Evolutionary conservation across 2,797 vertebrate genomes (phyloP).

Genomic region (Paguma larvata): DNA sequence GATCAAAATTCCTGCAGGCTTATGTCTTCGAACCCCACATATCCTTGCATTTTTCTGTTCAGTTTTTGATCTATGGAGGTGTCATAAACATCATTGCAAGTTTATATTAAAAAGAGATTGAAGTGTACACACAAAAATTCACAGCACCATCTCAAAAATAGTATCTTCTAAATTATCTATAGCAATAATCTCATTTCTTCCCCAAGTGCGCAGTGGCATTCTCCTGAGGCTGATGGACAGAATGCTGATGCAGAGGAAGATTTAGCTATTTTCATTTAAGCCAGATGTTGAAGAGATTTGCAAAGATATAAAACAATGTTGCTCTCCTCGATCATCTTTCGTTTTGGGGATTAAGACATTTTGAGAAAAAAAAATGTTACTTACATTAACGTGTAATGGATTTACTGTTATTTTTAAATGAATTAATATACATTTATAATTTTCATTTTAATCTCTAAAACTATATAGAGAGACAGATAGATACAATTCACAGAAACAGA

Average conservation of each 20-base stretch:
- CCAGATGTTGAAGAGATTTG: background rate
- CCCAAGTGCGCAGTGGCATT: background rate
- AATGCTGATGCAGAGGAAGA: background rate
- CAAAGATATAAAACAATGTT: background rate
- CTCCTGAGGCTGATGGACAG: background rate
- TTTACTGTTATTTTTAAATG: slow-evolving; percentile 3
- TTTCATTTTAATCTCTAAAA: background rate
- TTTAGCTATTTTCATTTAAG: background rate
- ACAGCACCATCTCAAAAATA: background rate
- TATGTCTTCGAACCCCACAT: background rate
- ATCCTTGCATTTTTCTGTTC: background rate
- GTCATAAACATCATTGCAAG: background rate
- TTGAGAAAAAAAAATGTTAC: background rate
- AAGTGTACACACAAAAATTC: background rate
- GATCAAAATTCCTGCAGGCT: background rate
- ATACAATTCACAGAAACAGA: background rate
- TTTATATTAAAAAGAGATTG: background rate
- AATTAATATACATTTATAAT: background rate
- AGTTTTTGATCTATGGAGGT: background rate
- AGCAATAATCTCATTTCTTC: background rate
- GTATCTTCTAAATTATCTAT: background rate
- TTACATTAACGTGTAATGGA: background rate
- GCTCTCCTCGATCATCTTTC: background rate
- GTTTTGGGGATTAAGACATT: background rate
- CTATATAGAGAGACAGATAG: no score